phyloP scores from a whole-genome alignment of 2,888 invertebrate species.

The Drosophila helvetica region DNA sequence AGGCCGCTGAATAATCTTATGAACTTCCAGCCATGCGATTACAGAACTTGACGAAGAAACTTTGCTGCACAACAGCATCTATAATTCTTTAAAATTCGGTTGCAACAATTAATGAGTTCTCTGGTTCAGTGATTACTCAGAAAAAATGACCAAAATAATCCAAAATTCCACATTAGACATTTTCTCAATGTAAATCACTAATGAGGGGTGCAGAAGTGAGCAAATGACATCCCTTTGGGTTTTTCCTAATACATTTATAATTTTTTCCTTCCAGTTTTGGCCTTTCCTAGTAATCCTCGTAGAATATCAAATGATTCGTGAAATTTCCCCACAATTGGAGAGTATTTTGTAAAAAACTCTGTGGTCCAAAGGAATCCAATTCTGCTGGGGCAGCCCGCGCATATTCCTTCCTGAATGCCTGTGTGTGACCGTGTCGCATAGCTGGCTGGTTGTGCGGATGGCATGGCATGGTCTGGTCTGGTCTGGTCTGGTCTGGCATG shows the following conservation, averaged over 20 bases:
- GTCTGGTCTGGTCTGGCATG: constrained; percentile 1
- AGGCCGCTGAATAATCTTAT: background rate
- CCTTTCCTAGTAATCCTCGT: background rate
- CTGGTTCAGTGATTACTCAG: background rate
- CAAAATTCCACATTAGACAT: too few species aligned
- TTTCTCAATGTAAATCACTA: too few species aligned
- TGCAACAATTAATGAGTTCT: background rate
- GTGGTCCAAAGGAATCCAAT: background rate
- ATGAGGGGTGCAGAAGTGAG: too few species aligned
- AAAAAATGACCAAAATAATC: too few species aligned
- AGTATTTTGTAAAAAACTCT: background rate
- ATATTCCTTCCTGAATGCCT: constrained; percentile 16
- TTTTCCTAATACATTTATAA: too few species aligned
- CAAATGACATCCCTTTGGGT: too few species aligned
- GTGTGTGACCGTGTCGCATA: constrained; percentile 25
- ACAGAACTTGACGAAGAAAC: background rate
- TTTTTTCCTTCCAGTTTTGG: too few species aligned
- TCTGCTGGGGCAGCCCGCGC: constrained; percentile 44
- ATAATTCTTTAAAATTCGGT: too few species aligned
- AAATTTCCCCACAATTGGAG: background rate
- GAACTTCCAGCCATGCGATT: background rate
- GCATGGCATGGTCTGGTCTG: constrained; percentile 1
- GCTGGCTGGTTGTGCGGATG: constrained; percentile 1
- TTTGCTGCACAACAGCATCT: background rate
- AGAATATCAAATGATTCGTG: background rate